phyloP scores from a whole-genome alignment of 2,113 vertebrate genomes.

The Cebus imitator region DNA sequence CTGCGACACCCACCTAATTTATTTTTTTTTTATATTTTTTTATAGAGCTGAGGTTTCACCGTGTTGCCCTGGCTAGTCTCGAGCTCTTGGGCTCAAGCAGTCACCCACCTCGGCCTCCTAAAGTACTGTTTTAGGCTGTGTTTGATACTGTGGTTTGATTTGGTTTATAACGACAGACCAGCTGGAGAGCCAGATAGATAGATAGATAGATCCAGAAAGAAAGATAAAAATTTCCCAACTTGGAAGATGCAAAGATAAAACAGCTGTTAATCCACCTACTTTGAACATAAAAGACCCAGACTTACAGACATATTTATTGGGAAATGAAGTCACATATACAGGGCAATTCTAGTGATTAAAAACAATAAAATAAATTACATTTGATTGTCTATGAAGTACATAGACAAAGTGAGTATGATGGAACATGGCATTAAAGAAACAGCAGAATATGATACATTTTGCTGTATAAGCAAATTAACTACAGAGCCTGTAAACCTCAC shows the following conservation, averaged over 20 bases:
- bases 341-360: background rate
- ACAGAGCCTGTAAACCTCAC: background rate
- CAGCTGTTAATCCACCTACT: too few relatives aligned
- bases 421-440: background rate
- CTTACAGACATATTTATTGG: background rate
- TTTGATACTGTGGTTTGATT: background rate
- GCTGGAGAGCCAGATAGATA: background rate
- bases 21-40: too few relatives aligned
- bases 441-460: background rate
- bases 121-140: background rate
- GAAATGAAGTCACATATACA: background rate
- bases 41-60: too few relatives aligned
- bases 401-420: background rate
- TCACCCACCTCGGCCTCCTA: too few relatives aligned
- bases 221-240: too few relatives aligned
- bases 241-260: too few relatives aligned
- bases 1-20: too few relatives aligned
- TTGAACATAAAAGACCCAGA: background rate
- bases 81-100: too few relatives aligned
- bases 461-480: background rate
- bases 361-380: background rate
- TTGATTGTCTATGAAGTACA: background rate
- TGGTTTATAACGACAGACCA: background rate
- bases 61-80: too few relatives aligned
- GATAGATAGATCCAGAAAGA: too few relatives aligned